These are phyloP conservation scores for Anguilla marmorata DNA, from an alignment of 2,797 vertebrate genomes.

Conservation along the genomic window DNA sequence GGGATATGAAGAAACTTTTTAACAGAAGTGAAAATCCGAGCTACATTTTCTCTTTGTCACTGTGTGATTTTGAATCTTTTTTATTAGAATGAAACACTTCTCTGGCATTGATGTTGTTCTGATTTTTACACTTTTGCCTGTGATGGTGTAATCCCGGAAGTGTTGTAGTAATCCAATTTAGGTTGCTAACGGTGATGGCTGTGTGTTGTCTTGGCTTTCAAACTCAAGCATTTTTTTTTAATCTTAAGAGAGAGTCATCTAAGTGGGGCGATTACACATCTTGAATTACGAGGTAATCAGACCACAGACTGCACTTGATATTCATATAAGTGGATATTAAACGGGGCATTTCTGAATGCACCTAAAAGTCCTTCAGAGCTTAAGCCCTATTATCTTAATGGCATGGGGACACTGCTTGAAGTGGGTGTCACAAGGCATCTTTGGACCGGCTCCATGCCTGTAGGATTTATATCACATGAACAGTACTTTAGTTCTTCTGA, in stretches of 20 bases:
- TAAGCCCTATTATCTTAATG: constrained; percentile 25
- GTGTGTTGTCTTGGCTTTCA: constrained; percentile 38
- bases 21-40: neutral
- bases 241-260: constrained; percentile 49
- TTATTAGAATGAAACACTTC: constrained; percentile 54
- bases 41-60: constrained; percentile 39
- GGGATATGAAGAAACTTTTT: neutral
- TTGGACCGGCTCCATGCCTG: neutral
- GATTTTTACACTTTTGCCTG: constrained; percentile 42
- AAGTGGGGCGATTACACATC: constrained; percentile 40
- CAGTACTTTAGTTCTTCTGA: neutral
- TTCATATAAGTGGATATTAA: constrained; percentile 39
- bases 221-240: constrained; percentile 43
- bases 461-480: constrained; percentile 3
- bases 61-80: constrained; percentile 46
- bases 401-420: neutral
- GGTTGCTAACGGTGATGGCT: constrained; percentile 49
- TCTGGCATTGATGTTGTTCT: constrained; percentile 31
- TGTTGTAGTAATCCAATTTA: constrained; percentile 51
- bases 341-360: constrained; percentile 38
- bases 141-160: constrained; percentile 52
- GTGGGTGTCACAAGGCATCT: neutral
- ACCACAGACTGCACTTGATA: neutral
- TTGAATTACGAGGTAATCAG: constrained; percentile 46
- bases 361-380: constrained; percentile 21